Conservation (phyloP, 2,113 vertebrate species). For the Oryzias melastigma region DNA sequence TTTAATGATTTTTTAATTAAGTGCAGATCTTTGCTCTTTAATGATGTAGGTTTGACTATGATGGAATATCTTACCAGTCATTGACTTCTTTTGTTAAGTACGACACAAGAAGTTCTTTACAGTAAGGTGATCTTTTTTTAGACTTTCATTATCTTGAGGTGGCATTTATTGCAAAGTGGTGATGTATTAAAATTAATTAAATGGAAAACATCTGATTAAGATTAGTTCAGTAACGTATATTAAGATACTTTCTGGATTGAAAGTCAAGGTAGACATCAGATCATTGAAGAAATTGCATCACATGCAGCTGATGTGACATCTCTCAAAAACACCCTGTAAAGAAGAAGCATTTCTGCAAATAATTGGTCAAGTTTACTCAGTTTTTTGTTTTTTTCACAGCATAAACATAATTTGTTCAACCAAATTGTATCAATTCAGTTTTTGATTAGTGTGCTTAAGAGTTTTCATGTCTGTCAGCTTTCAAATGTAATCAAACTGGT, state of each 20-base stretch:
- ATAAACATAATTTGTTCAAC: slow-evolving; percentile 10
- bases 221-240: background rate
- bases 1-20: slow-evolving; percentile 12
- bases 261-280: slow-evolving; percentile 6
- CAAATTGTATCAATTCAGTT: slow-evolving; percentile 23
- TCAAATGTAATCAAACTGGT: slow-evolving; percentile 34
- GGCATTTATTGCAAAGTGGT: too few relatives aligned
- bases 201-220: slow-evolving; percentile 7
- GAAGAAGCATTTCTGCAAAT: background rate
- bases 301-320: slow-evolving; percentile 2
- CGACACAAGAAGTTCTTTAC: background rate
- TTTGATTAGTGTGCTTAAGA: slow-evolving; percentile 6
- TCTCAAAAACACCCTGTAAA: slow-evolving; percentile 3
- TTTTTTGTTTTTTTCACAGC: background rate
- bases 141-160: too few relatives aligned
- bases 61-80: slow-evolving; percentile 15
- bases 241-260: too few relatives aligned
- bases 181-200: too few relatives aligned
- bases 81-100: background rate
- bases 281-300: background rate
- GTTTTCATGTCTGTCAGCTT: slow-evolving; percentile 16
- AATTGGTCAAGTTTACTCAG: slow-evolving; percentile 1
- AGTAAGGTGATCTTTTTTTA: background rate
- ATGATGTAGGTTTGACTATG: slow-evolving; percentile 44
- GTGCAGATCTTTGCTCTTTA: slow-evolving; percentile 19